Conservation (phyloP, 1,140 invertebrate genomes). For the Manduca sexta region DNA sequence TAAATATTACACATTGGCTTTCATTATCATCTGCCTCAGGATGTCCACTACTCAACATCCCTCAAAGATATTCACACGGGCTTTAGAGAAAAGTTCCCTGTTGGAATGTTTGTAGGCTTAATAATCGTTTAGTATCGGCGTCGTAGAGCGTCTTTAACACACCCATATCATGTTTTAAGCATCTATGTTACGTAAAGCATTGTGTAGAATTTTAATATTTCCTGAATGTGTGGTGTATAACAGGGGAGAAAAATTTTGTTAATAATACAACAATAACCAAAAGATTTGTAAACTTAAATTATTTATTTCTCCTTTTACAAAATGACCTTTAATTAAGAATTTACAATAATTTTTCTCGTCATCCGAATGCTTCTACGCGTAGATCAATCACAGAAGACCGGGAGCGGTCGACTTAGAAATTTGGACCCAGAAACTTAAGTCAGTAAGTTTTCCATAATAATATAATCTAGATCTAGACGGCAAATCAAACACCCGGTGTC, state of each 20-base stretch:
- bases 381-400: slow-evolving; percentile 43
- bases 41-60: too few relatives aligned
- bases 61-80: too few relatives aligned
- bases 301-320: slow-evolving; percentile 71
- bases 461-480: slow-evolving; percentile 29
- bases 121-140: too few relatives aligned
- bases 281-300: slow-evolving; percentile 66
- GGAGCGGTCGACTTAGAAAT: slow-evolving; percentile 36
- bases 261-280: slow-evolving; percentile 59
- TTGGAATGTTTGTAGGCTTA: too few relatives aligned
- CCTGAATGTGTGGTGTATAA: background rate
- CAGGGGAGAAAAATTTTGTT: background rate
- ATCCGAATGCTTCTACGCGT: slow-evolving; percentile 39
- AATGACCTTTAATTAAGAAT: slow-evolving; percentile 61
- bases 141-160: too few relatives aligned
- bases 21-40: too few relatives aligned
- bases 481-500: slow-evolving; percentile 68
- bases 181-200: too few relatives aligned
- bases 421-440: slow-evolving; percentile 63
- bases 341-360: slow-evolving; percentile 61
- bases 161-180: too few relatives aligned
- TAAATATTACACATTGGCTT: too few relatives aligned
- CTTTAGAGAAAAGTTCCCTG: too few relatives aligned
- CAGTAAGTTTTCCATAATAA: slow-evolving; percentile 17
- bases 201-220: background rate